A percentile compares a stretch with the other conserved stretches of the same genome.
Evolutionary conservation across 2,113 vertebrate genomes (phyloP).

Genomic region (Eulacestoma nigropectus): DNA sequence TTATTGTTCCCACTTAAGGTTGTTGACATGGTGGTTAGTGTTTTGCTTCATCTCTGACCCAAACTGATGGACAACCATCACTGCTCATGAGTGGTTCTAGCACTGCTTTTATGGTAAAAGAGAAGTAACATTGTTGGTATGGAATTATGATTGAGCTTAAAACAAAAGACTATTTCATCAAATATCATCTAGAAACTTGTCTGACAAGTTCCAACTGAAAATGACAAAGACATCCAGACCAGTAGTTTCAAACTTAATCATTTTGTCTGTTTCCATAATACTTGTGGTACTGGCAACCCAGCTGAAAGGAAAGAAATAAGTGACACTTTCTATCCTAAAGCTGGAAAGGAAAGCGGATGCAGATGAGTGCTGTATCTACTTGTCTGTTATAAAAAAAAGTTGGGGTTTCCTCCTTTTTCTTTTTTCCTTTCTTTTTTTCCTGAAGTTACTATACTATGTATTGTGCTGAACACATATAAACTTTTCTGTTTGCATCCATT

Average conservation of each 20-base stretch:
- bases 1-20: background rate
- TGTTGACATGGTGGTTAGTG: background rate
- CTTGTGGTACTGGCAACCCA: background rate
- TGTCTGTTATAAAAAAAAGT: background rate
- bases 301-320: background rate
- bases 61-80: background rate
- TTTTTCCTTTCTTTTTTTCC: background rate
- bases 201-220: background rate
- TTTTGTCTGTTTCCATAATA: background rate
- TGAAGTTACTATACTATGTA: background rate
- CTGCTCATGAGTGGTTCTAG: background rate
- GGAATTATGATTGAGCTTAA: background rate
- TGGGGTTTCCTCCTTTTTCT: accelerated
- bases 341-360: background rate
- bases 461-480: background rate
- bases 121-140: background rate
- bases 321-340: background rate
- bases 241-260: background rate
- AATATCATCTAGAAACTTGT: background rate
- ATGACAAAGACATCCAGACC: background rate
- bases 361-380: background rate
- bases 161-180: background rate
- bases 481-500: background rate
- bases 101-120: background rate
- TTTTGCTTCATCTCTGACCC: background rate